phyloP scores from a whole-genome alignment of 2,888 invertebrate genomes.

The Notodonta ziczac region DNA sequence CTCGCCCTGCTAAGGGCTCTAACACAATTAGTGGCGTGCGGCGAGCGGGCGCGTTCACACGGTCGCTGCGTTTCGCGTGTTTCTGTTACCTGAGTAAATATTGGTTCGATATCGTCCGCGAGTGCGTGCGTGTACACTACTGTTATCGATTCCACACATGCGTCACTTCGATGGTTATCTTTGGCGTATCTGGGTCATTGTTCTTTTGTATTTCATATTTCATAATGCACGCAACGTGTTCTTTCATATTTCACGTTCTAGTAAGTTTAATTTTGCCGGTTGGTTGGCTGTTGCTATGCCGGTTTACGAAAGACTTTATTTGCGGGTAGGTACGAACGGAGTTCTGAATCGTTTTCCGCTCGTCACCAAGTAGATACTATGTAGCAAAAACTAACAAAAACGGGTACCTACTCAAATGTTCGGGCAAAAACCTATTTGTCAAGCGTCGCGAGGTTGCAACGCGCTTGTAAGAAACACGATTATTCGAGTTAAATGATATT shows the following conservation, averaged over 20 bases:
- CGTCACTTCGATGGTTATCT: conserved; percentile 82
- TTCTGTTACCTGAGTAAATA: conserved; percentile 76
- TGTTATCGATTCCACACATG: conserved; percentile 83
- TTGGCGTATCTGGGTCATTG: conserved; percentile 82
- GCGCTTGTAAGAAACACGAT: conserved; percentile 32
- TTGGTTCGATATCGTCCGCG: conserved; percentile 75
- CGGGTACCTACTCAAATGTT: conserved; percentile 39
- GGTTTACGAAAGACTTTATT: conserved; percentile 10
- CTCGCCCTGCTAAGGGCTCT: conserved; percentile 62
- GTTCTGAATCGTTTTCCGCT: conserved; percentile 32
- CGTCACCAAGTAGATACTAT: conserved; percentile 22
- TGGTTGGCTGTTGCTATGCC: conserved; percentile 21
- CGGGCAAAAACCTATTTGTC: conserved; percentile 43
- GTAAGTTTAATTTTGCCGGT: conserved; percentile 1
- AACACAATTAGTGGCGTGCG: conserved; percentile 58
- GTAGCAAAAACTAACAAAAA: conserved; percentile 50
- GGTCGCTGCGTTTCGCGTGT: conserved; percentile 67
- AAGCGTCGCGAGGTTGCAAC: conserved; percentile 24
- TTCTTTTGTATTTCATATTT: conserved; percentile 75
- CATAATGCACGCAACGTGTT: conserved; percentile 49
- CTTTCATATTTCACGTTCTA: conserved; percentile 27
- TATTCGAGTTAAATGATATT: conserved; percentile 22
- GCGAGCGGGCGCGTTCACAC: conserved; percentile 62
- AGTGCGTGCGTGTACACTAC: conserved; percentile 74
- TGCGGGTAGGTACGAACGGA: conserved; percentile 7